Evolutionary conservation across 2,113 vertebrate species (phyloP).

Genomic region (Nothoprocta pentlandii): DNA sequence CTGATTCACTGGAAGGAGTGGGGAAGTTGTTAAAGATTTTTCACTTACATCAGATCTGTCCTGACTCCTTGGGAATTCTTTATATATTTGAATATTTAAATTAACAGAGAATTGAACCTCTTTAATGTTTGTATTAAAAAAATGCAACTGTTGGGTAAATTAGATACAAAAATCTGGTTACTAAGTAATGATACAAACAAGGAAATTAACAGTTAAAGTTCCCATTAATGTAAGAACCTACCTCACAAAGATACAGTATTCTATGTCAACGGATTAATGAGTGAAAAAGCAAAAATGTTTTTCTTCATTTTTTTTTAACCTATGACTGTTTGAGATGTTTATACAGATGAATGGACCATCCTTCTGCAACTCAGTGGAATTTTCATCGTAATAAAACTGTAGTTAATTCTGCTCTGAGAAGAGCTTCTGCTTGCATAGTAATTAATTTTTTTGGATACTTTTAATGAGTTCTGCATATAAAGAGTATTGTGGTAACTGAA

Average conservation of each 20-base stretch:
- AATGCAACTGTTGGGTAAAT: conserved; percentile 49
- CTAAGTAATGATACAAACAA: conserved; percentile 62
- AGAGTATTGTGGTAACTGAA: background rate
- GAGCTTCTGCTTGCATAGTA: background rate
- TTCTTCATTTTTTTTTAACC: conserved; percentile 6
- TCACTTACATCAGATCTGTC: background rate
- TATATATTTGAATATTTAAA: background rate
- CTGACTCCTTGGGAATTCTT: background rate
- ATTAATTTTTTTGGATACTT: background rate
- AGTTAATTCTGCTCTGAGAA: background rate
- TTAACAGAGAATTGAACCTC: background rate
- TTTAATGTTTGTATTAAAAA: conserved; percentile 42
- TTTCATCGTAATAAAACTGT: background rate
- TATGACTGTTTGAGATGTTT: background rate
- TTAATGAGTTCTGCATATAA: background rate
- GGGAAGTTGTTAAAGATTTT: background rate
- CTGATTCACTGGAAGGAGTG: background rate
- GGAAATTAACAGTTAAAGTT: conserved; percentile 53
- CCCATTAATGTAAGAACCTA: conserved; percentile 20
- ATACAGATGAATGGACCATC: background rate
- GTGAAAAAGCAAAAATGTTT: conserved; percentile 6
- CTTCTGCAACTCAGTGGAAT: background rate
- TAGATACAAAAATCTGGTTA: conserved; percentile 56
- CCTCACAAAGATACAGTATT: conserved; percentile 36
- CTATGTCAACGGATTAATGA: background rate